Conservation (phyloP, 2,113 vertebrate genomes). For the Chaenocephalus aceratus region DNA sequence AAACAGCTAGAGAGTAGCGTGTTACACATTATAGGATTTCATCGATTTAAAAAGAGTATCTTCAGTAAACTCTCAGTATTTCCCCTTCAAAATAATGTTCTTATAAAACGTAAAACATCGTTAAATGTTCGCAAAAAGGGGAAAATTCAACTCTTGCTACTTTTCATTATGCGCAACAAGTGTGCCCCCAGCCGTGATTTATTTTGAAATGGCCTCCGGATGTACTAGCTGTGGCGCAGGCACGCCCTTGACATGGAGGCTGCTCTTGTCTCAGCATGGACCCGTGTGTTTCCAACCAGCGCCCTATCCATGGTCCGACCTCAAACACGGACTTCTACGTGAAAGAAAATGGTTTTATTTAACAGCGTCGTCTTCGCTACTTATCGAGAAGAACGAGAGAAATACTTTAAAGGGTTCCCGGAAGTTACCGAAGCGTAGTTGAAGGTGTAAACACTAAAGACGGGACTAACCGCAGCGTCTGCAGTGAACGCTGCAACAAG, state of each 20-base stretch:
- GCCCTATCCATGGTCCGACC: neutral
- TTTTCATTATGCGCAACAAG: neutral
- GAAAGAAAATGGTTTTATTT: neutral
- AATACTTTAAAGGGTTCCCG: neutral
- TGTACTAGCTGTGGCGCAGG: neutral
- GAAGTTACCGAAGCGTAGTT: neutral
- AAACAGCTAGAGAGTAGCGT: no score
- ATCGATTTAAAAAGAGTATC: no score
- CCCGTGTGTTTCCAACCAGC: neutral
- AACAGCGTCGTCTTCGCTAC: no score
- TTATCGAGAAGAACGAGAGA: neutral
- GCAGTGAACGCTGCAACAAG: constrained; percentile 8
- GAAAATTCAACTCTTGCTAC: neutral
- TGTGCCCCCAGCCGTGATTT: neutral
- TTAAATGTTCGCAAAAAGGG: neutral
- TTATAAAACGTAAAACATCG: neutral
- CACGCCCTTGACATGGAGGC: neutral
- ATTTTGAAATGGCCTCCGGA: constrained; percentile 4
- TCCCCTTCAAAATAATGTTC: neutral
- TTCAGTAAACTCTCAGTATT: neutral
- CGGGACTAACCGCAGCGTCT: neutral
- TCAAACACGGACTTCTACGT: neutral
- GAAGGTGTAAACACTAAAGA: neutral
- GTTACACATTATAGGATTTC: no score
- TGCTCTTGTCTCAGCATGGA: constrained; percentile 14